Conservation (phyloP, 2,888 invertebrate genomes). For the Branchellion lobata region DNA sequence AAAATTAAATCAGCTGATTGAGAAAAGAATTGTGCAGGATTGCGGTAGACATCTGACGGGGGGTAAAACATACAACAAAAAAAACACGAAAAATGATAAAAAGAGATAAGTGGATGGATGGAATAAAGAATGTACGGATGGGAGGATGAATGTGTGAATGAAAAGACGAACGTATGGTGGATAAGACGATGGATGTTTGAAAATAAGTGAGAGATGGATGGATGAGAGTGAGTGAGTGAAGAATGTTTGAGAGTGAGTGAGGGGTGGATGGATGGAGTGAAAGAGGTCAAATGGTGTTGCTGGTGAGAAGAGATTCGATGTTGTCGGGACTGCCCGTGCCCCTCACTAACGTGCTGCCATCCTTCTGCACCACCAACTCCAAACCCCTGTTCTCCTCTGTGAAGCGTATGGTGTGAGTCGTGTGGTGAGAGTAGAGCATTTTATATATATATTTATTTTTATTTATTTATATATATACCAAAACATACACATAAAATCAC, state of each 20-base stretch:
- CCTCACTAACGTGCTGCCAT: constrained; percentile 16
- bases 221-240: background rate
- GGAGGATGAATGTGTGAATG: no score
- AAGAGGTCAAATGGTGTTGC: constrained; percentile 13
- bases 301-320: background rate
- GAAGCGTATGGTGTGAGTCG: no score
- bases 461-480: no score
- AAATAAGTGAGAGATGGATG: background rate
- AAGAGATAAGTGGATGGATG: background rate
- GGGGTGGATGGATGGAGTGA: background rate
- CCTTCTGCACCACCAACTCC: constrained; percentile 31
- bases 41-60: no score
- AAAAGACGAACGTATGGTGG: no score
- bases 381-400: background rate
- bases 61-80: no score
- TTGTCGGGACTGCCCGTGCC: background rate
- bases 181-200: background rate
- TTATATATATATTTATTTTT: no score
- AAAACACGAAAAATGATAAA: background rate
- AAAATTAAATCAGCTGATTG: background rate
- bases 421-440: no score
- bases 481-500: background rate
- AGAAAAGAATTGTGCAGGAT: background rate
- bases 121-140: no score
- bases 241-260: background rate